Conservation (phyloP, 2,113 vertebrate species). For the Reinhardtius hippoglossoides region DNA sequence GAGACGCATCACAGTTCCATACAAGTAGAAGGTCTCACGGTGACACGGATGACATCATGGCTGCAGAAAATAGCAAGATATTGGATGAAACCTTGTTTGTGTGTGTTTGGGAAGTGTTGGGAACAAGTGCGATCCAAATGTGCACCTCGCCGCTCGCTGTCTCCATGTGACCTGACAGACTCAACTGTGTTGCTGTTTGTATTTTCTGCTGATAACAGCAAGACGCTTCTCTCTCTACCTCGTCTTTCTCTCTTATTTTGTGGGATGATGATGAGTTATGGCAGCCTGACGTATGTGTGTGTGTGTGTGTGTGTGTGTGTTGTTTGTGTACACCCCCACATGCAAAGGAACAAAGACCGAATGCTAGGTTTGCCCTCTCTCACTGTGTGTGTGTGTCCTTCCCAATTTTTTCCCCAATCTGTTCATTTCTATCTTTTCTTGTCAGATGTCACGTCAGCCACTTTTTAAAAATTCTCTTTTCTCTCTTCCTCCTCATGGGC, state of each 20-base stretch:
- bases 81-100: conserved; percentile 8
- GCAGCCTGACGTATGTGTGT: conserved; percentile 58
- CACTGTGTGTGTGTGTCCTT: conserved; percentile 39
- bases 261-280: conserved; percentile 67
- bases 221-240: neutral
- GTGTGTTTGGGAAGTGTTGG: neutral
- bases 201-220: conserved; percentile 53
- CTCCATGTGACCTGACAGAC: conserved; percentile 44
- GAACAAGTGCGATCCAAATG: conserved; percentile 5
- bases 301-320: conserved; percentile 39
- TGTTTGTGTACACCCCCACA: conserved; percentile 49
- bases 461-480: conserved; percentile 3
- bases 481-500: conserved; percentile 13
- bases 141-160: conserved; percentile 14
- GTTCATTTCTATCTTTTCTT: conserved; percentile 48
- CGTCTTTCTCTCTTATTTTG: conserved; percentile 6
- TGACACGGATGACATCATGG: neutral
- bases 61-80: neutral
- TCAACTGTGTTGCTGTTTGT: conserved; percentile 54
- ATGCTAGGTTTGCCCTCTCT: conserved; percentile 35
- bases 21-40: neutral
- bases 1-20: neutral
- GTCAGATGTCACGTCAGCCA: conserved; percentile 20
- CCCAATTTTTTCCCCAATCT: conserved; percentile 48
- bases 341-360: conserved; percentile 60